Conservation (phyloP, 1,140 invertebrate genomes). For the Trinorchestia longiramus region DNA sequence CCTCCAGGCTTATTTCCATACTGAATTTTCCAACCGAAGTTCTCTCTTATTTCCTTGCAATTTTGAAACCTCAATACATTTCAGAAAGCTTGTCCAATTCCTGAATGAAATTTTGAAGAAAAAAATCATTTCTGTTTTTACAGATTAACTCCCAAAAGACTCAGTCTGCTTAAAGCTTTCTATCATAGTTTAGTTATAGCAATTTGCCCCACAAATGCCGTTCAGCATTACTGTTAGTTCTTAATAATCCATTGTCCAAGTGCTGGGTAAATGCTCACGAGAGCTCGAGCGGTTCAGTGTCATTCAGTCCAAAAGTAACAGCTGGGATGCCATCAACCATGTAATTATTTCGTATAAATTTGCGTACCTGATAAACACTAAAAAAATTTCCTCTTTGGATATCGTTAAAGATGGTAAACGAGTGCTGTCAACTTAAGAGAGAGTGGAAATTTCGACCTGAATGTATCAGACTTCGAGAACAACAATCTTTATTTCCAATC, state of each 20-base stretch:
- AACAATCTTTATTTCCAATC: no score
- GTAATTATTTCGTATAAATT: not conserved
- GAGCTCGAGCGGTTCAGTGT: not conserved
- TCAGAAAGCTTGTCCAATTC: not conserved
- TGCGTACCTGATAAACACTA: no score
- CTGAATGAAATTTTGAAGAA: not conserved
- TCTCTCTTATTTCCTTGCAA: not conserved
- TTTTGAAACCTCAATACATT: not conserved
- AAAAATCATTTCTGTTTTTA: not conserved
- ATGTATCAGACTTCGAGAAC: not conserved
- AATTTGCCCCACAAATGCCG: no score
- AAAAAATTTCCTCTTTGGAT: not conserved
- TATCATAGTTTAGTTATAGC: not conserved
- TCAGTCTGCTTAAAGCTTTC: not conserved
- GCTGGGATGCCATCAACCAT: not conserved
- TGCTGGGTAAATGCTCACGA: not conserved
- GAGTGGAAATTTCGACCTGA: not conserved
- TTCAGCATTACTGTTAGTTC: no score
- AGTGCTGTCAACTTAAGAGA: not conserved
- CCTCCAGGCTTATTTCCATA: not conserved
- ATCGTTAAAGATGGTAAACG: not conserved
- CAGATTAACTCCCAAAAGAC: not conserved
- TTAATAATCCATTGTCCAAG: not conserved
- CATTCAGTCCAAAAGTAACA: not conserved
- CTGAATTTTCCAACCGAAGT: not conserved